Conservation (phyloP, 2,888 invertebrate species). For the Melieria omissa region DNA sequence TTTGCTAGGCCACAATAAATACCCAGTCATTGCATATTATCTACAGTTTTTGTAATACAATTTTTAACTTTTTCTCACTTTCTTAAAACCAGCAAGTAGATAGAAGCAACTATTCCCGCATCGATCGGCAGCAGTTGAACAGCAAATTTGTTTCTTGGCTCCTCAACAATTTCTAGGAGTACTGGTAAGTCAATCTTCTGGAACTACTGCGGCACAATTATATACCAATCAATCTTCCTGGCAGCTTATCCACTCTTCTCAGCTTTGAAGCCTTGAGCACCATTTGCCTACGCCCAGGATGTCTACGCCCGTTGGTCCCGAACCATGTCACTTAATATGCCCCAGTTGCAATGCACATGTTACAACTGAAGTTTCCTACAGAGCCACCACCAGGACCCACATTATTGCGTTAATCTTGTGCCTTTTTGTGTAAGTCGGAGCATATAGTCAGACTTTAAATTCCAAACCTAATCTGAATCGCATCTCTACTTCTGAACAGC, state of each 20-base stretch:
- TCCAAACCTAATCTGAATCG: background rate
- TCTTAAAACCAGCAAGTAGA: background rate
- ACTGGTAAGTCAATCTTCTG: too few relatives aligned
- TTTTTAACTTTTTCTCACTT: background rate
- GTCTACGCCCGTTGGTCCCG: slow-evolving; percentile 53
- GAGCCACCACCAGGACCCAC: slow-evolving; percentile 59
- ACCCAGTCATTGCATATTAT: too few relatives aligned
- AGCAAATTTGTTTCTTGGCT: too few relatives aligned
- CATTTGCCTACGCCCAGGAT: slow-evolving; percentile 40
- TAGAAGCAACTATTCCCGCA: too few relatives aligned
- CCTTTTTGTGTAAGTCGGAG: slow-evolving; percentile 52
- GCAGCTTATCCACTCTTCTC: too few relatives aligned
- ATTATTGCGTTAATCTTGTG: slow-evolving; percentile 59
- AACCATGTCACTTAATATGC: slow-evolving; percentile 59
- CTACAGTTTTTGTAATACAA: background rate
- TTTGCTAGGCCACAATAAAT: too few relatives aligned
- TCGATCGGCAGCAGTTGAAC: too few relatives aligned
- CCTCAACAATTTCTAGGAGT: too few relatives aligned
- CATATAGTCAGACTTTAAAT: background rate
- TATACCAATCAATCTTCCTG: too few relatives aligned
- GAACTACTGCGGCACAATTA: too few relatives aligned
- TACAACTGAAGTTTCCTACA: slow-evolving; percentile 62
- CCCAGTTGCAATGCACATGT: slow-evolving; percentile 67
- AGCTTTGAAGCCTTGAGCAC: too few relatives aligned
- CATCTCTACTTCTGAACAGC: slow-evolving; percentile 44